phyloP scores from a whole-genome alignment of 2,888 invertebrate genomes.

The Acanthococcus lagerstroemiae region DNA sequence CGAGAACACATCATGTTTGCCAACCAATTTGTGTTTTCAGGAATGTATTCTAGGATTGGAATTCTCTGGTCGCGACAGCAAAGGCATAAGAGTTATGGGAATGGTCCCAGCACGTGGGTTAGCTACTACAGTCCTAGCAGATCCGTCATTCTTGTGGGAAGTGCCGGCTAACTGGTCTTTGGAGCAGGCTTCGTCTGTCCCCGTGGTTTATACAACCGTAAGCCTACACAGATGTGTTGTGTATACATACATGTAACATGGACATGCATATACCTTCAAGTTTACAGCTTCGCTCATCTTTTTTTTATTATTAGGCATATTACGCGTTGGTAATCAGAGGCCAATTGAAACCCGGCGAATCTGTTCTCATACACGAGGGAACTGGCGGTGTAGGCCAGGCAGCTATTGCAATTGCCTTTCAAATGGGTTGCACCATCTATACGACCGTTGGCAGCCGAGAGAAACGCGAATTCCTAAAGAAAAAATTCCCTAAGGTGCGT shows the following conservation, averaged over 20 bases:
- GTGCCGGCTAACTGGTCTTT: constrained; percentile 80
- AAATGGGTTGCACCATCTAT: constrained; percentile 77
- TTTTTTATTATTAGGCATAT: constrained; percentile 49
- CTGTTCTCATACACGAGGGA: constrained; percentile 87
- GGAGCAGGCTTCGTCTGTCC: constrained; percentile 88
- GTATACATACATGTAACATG: not conserved
- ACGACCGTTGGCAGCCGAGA: constrained; percentile 84
- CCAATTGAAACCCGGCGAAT: constrained; percentile 68
- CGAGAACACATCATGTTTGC: too few relatives aligned
- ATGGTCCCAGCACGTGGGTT: constrained; percentile 81
- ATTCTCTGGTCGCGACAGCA: constrained; percentile 71
- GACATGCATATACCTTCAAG: not conserved
- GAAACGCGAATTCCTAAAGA: constrained; percentile 77
- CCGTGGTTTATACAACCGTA: constrained; percentile 84
- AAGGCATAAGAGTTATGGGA: constrained; percentile 79
- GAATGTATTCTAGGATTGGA: constrained; percentile 93
- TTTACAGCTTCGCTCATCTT: not conserved
- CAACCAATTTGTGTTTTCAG: constrained; percentile 45
- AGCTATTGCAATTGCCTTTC: constrained; percentile 85
- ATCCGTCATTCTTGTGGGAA: constrained; percentile 75
- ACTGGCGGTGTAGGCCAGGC: constrained; percentile 96
- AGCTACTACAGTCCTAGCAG: constrained; percentile 79
- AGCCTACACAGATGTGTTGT: constrained; percentile 36
- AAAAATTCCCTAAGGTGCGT: constrained; percentile 63
- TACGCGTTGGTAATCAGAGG: constrained; percentile 87